Conservation (phyloP, 64 coral and sea anemone species). For the Stylophora pistillata region DNA sequence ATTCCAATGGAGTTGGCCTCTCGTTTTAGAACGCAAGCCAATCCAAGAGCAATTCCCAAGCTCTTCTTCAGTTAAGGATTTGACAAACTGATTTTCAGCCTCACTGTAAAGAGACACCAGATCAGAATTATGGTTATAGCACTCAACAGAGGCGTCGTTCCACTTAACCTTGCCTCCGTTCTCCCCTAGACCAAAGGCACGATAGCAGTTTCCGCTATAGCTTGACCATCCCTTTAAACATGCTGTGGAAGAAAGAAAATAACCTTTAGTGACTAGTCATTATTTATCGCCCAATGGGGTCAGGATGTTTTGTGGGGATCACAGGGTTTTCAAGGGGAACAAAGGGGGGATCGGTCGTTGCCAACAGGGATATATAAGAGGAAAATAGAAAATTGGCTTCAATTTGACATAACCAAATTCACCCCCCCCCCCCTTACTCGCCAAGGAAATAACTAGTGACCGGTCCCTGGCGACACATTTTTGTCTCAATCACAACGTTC, state of each 20-base stretch:
- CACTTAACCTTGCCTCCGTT: not conserved
- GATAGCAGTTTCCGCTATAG: conserved; percentile 12
- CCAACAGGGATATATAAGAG: too few relatives aligned
- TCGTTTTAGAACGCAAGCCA: too few relatives aligned
- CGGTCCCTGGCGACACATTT: too few relatives aligned
- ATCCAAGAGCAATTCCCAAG: not conserved
- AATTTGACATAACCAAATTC: too few relatives aligned
- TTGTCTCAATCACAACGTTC: too few relatives aligned
- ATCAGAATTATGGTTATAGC: not conserved
- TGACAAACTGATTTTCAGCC: not conserved
- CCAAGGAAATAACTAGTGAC: too few relatives aligned
- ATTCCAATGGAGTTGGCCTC: too few relatives aligned
- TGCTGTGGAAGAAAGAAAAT: not conserved
- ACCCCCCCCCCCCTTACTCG: too few relatives aligned
- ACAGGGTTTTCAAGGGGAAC: too few relatives aligned
- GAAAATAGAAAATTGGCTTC: too few relatives aligned
- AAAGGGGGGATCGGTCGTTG: too few relatives aligned
- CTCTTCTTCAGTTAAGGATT: not conserved
- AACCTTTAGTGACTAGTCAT: not conserved
- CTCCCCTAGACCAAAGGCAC: not conserved
- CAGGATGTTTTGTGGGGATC: too few relatives aligned
- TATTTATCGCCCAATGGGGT: not conserved
- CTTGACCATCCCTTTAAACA: not conserved
- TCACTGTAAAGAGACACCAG: not conserved
- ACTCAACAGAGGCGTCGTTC: not conserved